Base-by-base conservation (phyloP, 2,113 vertebrate genomes). In the Morone chrysops region DNA sequence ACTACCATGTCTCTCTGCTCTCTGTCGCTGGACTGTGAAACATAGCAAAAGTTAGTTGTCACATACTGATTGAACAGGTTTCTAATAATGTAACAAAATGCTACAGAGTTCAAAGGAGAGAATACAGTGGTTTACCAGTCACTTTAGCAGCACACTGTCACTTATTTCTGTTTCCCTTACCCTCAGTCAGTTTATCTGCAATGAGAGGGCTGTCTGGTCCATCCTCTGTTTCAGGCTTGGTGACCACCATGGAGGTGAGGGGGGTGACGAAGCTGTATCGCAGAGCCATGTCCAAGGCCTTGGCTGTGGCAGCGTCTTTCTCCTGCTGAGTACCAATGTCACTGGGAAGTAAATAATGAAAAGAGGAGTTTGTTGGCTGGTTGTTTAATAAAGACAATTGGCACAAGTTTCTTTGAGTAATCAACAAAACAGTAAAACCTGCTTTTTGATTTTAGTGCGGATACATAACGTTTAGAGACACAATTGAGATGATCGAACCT, bases 171-270 rank as follows among this genome's bases (percentile, higher is more conserved):
- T 20, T 62, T 68, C 10, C 9, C 54, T 75, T 94, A 75, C 94
- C 92, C 73, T 99, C 97, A 0, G 93, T 92, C 20, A 98, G 94
- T 82, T 98, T 99, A 84, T 97, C 94, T 1, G 95, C 97, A 72
- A 98, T 93, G 41, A 97, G 70, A 8, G 74, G 48, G 4, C 78
- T 62, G 1, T 66, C 61, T 69, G 72, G 14, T 1, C 66, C 76
- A 0, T 94, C 84, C 36, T 94, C 89, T 1, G 62, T 87, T 57
- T 94, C 81, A 20, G 97, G 97, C 80, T 97, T 97, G 78, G 95
- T 97, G 87, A 98, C 96, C 82, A 99, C 96, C 98, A 99, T 96
- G 67, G 98, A 97, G 0, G 97, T 99, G 85, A 99, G 95, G 0
- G 97, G 96, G 0, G 98, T 99, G 51, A 99, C 97, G 16, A 99